Conservation (phyloP, 2,113 vertebrate genomes). For the Datnioides undecimradiatus region DNA sequence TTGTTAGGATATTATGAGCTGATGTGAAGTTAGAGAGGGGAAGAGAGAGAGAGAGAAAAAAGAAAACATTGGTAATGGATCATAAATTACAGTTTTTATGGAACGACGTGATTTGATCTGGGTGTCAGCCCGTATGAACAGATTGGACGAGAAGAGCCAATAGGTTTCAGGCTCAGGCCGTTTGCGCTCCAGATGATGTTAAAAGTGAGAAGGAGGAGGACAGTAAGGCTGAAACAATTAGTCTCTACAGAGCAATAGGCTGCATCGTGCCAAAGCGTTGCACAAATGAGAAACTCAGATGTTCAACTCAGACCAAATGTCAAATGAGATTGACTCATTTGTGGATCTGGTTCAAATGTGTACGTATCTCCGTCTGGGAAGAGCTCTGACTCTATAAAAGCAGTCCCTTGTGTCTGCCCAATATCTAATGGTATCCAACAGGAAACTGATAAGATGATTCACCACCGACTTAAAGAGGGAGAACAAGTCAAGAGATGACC, state of each 20-base stretch:
- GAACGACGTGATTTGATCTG: conserved; percentile 78
- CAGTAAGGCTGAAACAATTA: conserved; percentile 60
- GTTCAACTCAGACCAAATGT: conserved; percentile 53
- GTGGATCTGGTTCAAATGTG: conserved; percentile 61
- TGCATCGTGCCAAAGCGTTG: conserved; percentile 34
- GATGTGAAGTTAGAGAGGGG: conserved; percentile 53
- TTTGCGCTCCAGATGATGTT: conserved; percentile 69
- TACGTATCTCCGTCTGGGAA: conserved; percentile 40
- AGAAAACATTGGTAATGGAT: conserved; percentile 78
- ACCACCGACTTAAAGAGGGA: neutral
- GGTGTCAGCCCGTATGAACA: conserved; percentile 74
- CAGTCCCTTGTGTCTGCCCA: conserved; percentile 9
- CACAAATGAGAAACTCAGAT: conserved; percentile 65
- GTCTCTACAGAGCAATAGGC: conserved; percentile 53
- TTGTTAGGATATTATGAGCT: conserved; percentile 71
- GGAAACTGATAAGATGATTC: conserved; percentile 23
- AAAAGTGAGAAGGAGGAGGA: conserved; percentile 44
- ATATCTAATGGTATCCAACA: neutral
- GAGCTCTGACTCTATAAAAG: conserved; percentile 34
- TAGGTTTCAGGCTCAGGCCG: conserved; percentile 52
- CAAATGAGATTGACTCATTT: conserved; percentile 71
- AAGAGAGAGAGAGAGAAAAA: conserved; percentile 29
- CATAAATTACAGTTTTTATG: conserved; percentile 78
- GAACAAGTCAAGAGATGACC: conserved; percentile 31
- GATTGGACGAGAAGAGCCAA: conserved; percentile 55